These are phyloP conservation scores for Buceros bicornis DNA, from an alignment of 2,797 vertebrate genomes.

Conservation along the genomic window DNA sequence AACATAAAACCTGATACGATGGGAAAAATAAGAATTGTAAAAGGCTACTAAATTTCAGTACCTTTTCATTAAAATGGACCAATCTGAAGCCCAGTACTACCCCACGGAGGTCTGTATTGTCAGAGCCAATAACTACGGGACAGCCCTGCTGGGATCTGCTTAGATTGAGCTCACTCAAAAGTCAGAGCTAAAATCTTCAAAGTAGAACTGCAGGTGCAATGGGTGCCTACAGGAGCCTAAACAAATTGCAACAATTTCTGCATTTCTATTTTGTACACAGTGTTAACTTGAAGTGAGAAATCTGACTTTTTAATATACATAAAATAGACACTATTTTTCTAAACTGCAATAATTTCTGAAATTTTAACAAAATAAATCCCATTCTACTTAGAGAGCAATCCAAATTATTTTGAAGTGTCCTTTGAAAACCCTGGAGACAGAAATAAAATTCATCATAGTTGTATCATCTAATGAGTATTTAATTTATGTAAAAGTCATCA, in stretches of 20 bases:
- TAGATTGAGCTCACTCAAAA: neutral
- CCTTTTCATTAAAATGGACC: neutral
- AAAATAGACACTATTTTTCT: neutral
- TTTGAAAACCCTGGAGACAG: neutral
- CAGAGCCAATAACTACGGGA: neutral
- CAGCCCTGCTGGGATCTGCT: neutral
- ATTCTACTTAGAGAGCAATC: neutral
- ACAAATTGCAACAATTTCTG: neutral
- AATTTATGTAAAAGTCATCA: slow-evolving; percentile 52
- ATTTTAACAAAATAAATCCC: neutral
- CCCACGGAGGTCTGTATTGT: neutral
- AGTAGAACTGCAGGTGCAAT: neutral
- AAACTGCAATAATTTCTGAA: neutral
- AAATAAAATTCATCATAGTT: slow-evolving; percentile 3
- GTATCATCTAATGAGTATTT: slow-evolving; percentile 16
- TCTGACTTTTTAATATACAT: neutral
- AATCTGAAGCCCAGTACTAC: neutral
- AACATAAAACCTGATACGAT: neutral
- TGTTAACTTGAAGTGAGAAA: neutral
- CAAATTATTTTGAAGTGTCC: slow-evolving; percentile 50
- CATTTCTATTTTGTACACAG: neutral
- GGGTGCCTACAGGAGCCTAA: neutral
- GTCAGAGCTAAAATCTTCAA: neutral
- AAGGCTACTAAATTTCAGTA: neutral
- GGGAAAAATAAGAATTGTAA: neutral